A percentile compares a stretch with the other conserved stretches of the same genome.
phyloP scores from a whole-genome alignment of 2,113 vertebrate species.

The Pycnonotus jocosus region DNA sequence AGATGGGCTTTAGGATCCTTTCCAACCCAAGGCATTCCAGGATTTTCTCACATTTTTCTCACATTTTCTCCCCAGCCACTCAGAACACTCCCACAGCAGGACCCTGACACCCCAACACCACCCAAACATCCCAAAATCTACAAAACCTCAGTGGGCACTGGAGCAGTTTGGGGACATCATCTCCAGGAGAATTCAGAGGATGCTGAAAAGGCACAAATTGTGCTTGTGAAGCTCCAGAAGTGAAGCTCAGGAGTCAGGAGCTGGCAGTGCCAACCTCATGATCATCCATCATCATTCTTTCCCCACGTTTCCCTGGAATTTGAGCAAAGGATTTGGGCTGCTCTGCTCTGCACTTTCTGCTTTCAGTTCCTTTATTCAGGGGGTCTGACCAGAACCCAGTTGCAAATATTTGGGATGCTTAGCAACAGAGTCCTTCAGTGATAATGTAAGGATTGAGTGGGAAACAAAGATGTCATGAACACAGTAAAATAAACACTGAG shows the following conservation, averaged over 20 bases:
- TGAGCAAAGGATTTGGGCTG: neutral
- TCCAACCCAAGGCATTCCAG: neutral
- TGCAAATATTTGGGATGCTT: constrained; percentile 73
- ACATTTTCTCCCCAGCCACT: neutral
- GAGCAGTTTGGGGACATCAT: neutral
- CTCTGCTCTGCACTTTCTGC: neutral
- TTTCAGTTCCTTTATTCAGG: constrained; percentile 26
- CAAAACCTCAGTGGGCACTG: neutral
- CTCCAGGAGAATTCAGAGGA: neutral
- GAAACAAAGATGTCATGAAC: constrained; percentile 12
- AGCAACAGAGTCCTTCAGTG: constrained; percentile 56
- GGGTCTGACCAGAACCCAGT: neutral
- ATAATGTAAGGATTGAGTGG: neutral
- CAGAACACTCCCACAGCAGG: neutral
- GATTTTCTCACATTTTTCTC: no score
- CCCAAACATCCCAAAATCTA: neutral
- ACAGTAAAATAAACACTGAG: neutral
- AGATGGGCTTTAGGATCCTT: neutral
- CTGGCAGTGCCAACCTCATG: neutral
- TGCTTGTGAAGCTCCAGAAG: neutral
- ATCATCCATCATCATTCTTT: neutral
- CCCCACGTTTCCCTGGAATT: neutral
- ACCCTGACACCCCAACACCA: neutral
- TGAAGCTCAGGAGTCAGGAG: neutral
- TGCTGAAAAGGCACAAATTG: rapidly evolving